Percentiles rank a stretch among this genome's conserved stretches.
These are phyloP conservation scores for Actinia equina DNA, from an alignment of 64 coral and sea anemone genomes.

Conservation along the genomic window DNA sequence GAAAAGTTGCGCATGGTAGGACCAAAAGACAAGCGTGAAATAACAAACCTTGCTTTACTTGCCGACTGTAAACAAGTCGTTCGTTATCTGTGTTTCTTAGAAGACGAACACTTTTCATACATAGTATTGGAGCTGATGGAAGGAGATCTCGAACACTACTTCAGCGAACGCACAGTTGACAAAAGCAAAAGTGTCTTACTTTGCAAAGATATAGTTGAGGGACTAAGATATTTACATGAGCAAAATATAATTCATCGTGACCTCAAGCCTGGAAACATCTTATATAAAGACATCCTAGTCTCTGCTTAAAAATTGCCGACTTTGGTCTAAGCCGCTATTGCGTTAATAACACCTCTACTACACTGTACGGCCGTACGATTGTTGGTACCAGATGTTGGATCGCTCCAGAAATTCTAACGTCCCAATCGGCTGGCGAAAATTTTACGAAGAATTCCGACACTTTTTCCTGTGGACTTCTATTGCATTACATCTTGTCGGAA, in stretches of 20 bases:
- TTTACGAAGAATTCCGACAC: not conserved
- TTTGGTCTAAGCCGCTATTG: constrained; percentile 48
- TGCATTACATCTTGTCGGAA: not conserved
- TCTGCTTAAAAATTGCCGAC: constrained; percentile 65
- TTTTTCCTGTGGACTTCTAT: constrained; percentile 15
- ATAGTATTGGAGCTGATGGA: constrained; percentile 76
- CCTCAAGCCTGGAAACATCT: constrained; percentile 68
- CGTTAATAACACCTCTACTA: not conserved
- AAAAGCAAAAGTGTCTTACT: not conserved
- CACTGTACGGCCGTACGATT: not conserved
- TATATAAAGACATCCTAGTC: constrained; percentile 44
- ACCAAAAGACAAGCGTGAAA: constrained; percentile 22
- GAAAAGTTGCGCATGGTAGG: not conserved
- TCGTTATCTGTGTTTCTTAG: constrained; percentile 38
- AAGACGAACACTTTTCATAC: constrained; percentile 38
- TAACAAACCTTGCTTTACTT: not conserved
- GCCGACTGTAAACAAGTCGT: constrained; percentile 38
- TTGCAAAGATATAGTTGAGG: constrained; percentile 1
- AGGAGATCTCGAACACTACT: constrained; percentile 48
- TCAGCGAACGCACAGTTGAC: not conserved
- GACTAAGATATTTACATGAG: constrained; percentile 40
- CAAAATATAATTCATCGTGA: constrained; percentile 60
- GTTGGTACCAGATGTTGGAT: constrained; percentile 44
- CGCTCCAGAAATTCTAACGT: not conserved
- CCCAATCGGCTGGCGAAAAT: not conserved